A percentile compares a stretch with the other conserved stretches of the same genome.
Evolutionary conservation across 2,888 invertebrate genomes (phyloP).

Genomic region (Lissonota sp.): DNA sequence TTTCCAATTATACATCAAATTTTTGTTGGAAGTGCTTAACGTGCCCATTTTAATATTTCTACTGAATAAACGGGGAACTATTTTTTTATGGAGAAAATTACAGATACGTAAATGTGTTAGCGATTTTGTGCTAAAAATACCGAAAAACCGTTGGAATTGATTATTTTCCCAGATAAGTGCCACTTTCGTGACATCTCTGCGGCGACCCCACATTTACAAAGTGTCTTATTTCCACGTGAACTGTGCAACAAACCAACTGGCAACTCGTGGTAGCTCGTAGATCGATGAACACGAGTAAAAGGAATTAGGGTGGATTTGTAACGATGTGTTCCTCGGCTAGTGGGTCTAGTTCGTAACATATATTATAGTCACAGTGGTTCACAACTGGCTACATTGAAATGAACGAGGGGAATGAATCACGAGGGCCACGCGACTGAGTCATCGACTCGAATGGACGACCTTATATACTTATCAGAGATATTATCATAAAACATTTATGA

Average conservation of each 20-base stretch:
- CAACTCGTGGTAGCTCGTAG: constrained; percentile 41
- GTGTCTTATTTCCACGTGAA: constrained; percentile 15
- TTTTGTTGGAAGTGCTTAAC: too few relatives aligned
- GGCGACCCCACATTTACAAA: background rate
- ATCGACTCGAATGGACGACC: constrained; percentile 9
- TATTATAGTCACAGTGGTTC: constrained; percentile 35
- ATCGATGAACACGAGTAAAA: constrained; percentile 65
- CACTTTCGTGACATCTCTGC: too few relatives aligned
- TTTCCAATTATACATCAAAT: too few relatives aligned
- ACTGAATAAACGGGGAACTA: too few relatives aligned
- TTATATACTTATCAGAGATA: constrained; percentile 2
- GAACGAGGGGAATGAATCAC: constrained; percentile 10
- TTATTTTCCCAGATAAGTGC: too few relatives aligned
- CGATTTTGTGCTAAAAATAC: too few relatives aligned
- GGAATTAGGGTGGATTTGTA: constrained; percentile 68
- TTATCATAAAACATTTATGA: constrained; percentile 8
- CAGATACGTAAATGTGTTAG: too few relatives aligned
- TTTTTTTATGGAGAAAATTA: too few relatives aligned
- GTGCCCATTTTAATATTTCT: too few relatives aligned
- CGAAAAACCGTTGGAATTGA: too few relatives aligned
- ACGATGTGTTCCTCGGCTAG: constrained; percentile 67
- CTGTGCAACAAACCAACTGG: constrained; percentile 2
- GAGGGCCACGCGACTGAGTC: constrained; percentile 12
- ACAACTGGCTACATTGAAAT: background rate
- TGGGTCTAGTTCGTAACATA: constrained; percentile 74